phyloP scores from a whole-genome alignment of 2,113 vertebrate genomes.

The Rhinoptilus africanus region DNA sequence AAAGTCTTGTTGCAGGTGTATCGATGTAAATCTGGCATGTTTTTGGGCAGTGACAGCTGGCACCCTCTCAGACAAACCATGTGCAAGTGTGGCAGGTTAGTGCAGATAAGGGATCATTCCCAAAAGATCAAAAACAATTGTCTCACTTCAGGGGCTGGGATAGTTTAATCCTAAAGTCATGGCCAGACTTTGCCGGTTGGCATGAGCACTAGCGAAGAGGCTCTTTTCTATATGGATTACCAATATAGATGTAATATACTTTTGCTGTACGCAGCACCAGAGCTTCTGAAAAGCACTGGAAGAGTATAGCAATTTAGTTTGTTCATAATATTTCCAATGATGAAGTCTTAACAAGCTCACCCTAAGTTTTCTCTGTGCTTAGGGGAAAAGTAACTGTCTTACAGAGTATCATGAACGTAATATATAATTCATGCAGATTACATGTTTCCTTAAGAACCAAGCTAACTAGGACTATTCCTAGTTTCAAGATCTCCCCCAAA shows the following conservation, averaged over 20 bases:
- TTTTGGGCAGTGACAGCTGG: not conserved
- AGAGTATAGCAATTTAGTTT: not conserved
- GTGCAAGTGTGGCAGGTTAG: not conserved
- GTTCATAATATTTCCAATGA: not conserved
- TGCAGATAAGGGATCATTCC: not conserved
- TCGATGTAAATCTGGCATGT: accelerated
- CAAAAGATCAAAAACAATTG: not conserved
- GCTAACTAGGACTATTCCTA: not conserved
- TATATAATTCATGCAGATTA: not conserved
- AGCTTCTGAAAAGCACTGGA: not conserved
- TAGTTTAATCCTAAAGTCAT: not conserved
- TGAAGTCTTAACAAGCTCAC: not conserved
- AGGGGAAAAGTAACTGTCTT: not conserved
- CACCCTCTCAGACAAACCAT: not conserved
- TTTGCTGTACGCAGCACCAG: not conserved
- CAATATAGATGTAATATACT: not conserved
- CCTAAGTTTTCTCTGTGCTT: not conserved
- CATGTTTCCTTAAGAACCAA: not conserved
- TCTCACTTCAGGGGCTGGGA: not conserved
- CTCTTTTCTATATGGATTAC: not conserved
- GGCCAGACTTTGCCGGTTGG: not conserved
- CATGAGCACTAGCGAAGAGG: not conserved
- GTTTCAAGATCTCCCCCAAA: not conserved
- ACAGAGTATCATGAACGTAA: not conserved
- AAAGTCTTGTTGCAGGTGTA: not conserved